Base-by-base conservation (phyloP, 2,797 vertebrate species). In the Melanogrammus aeglefinus region DNA sequence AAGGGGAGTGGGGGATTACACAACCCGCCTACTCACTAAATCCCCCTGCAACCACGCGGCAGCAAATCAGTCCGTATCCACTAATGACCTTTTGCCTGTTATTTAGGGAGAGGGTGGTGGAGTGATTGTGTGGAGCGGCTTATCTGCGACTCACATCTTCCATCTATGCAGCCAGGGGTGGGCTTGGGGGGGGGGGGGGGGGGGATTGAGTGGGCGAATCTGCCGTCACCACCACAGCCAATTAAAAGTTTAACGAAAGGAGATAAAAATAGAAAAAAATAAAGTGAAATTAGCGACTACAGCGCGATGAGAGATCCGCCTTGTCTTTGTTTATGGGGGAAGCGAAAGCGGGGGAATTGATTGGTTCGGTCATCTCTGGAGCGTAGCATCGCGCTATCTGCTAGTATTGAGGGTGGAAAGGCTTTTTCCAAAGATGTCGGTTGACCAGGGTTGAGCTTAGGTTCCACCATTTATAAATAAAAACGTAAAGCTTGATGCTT, bases 1-100 rank as follows among this genome's bases (percentile, higher is more conserved):
- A 74, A 83, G 85, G 89, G 91, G 89, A 81, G n/a, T 5, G 16
- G n/a, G 75, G 85, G 89, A 91, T 93, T 90, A 90, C 86, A 88
- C 79, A 81, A 78, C 81, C 73, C 77, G 78, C 80, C 85, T 41
- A 70, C 89, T 85, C 91, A 90, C 89, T 92, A 92, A 92, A 93
- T 91, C 89, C 57, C 57, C 57, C 21, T 7, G 21, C 21, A 63
- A 63, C 57, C n/a, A 63, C 57, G n/a, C 57, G n/a, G 57, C 57
- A 63, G 57, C 21, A 21, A n/a, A 63, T 63, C 57, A 63, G 57
- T 63, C 57, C 7, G n/a, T 63, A 24, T 63, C 57, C 57, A 24
- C 57, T 63, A 63, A 63, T 63, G n/a, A 63, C 21, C 57, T n/a
- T n/a, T 63, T 24, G 57, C 21, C 69, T 5, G 33, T 71, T 71